Evolutionary conservation across 1,140 invertebrate species (phyloP), one percentile per base, ranked within the genome.

Genomic region (Brachionus paranguensis): DNA sequence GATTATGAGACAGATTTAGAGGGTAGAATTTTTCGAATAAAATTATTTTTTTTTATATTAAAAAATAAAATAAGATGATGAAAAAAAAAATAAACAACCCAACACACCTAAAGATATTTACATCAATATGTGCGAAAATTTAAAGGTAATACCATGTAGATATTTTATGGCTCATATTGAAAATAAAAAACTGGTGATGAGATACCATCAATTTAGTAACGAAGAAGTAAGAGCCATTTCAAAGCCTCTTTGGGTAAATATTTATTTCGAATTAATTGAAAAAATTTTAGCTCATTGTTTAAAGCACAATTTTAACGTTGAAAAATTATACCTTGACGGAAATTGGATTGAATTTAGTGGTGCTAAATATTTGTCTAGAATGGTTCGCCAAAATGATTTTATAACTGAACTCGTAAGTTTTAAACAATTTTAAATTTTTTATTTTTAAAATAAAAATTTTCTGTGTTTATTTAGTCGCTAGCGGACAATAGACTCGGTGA

Each of bases 81-180:
- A 45, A 12, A 78, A 85, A n/a, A 86, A 86, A 68, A 78, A 60
- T n/a, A 45, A 83, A 78, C 14, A 74, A 78, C 33, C 53, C 70
- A 86, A 87, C 12, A 85, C 86, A 11, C 81, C 83, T 20, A 76
- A 76, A 84, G 20, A 64, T 37, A 47, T 84, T 76, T 65, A 84
- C 8, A 84, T 68, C 1, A 60, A 87, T 60, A 84, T 88, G n/a
- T 89, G 89, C 84, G 85, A 87, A 14, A 85, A 87, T 47, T 86
- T 88, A 55, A 88, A 87, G 17, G 78, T 88, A 5, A 87, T 88
- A 4, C 89, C 89, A 3, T 86, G 88, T 20, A 86, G 87, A 2
- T 89, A 89, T 83, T 89, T 89, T 84, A 84, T 87, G 11, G 86
- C 88, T 2, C 88, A 89, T 79, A 88, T 89, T 20, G 78, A 85